A percentile compares a stretch with the other conserved stretches of the same genome.
These are phyloP conservation scores for Sesia bembeciformis DNA, from an alignment of 2,888 invertebrate species.

Conservation along the genomic window DNA sequence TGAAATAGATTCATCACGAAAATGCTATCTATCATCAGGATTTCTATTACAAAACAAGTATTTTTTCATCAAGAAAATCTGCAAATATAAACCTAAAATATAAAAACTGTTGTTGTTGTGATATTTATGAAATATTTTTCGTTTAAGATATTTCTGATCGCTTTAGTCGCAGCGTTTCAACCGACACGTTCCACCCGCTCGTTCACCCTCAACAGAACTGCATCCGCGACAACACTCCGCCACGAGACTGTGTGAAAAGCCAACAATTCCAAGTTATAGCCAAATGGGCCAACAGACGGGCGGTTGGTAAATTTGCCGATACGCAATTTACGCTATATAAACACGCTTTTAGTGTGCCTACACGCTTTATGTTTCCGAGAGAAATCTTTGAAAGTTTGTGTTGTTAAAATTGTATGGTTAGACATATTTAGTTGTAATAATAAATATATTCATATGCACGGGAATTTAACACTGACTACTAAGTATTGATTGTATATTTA, in stretches of 20 bases:
- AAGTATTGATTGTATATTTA: too few species aligned
- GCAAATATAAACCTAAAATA: too few species aligned
- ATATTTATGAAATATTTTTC: too few species aligned
- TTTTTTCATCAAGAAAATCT: too few species aligned
- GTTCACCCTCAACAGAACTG: conserved; percentile 28
- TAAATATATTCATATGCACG: too few species aligned
- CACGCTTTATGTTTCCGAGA: conserved; percentile 17
- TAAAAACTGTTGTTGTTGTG: too few species aligned
- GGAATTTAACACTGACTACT: too few species aligned
- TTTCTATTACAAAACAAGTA: too few species aligned
- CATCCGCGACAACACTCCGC: conserved; percentile 13
- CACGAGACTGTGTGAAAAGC: conserved; percentile 57
- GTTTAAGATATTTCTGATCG: not conserved
- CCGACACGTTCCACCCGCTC: conserved; percentile 19
- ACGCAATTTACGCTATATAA: conserved; percentile 46
- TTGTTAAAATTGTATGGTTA: too few species aligned
- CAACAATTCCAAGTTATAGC: conserved; percentile 44
- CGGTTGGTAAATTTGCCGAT: conserved; percentile 52
- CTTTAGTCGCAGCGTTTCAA: not conserved
- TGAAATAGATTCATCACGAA: too few species aligned
- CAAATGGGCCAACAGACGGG: conserved; percentile 16
- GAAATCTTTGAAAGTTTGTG: conserved; percentile 3
- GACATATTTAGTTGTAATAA: too few species aligned
- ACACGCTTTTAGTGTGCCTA: conserved; percentile 21
- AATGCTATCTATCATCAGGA: too few species aligned